Base-by-base conservation (phyloP, 1,140 invertebrate genomes). In the Ganaspis sp. region DNA sequence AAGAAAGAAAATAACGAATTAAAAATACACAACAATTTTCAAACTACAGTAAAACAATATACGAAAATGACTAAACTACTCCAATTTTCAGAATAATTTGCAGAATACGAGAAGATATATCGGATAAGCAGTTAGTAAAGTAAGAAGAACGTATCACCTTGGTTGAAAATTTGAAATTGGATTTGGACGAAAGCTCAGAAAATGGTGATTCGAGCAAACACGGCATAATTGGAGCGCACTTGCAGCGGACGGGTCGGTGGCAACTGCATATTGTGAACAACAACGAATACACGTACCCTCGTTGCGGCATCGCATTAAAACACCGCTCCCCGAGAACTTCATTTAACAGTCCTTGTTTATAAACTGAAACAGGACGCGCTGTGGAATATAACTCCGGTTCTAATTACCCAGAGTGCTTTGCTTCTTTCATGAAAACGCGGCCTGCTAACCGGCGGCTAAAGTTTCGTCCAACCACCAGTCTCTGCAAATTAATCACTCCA, bases 341-440 rank as follows among this genome's bases (percentile, higher is more conserved):
- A 85, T 88, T 89, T 88, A 88, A 87, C 85, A 88, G 87, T 89
- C 85, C 87, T 89, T 89, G 87, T 89, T 89, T 89, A 89, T 89
- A 89, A 89, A 89, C 87, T 88, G 87, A 88, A 89, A 89, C 86
- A 88, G 87, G 86, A 89, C 83, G 84, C 87, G 84, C 73, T 49
- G 76, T 74, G 81, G 84, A 87, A 87, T 88, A 88, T 87, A 88
- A 86, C 87, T 89, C 81, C 83, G 83, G 82, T 87, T 88, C 87
- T 88, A 89, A 89, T 89, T 89, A 88, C 86, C 83, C 83, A 77
- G 86, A 88, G 87, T 88, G 86, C 84, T 87, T 88, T 86, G 84
- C 82, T 89, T 88, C 87, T 89, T 88, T 87, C 84, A 85, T 80
- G 79, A 70, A 78, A 83, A 75, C 73, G 74, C 73, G 71, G 70